These are phyloP conservation scores for Sapajus apella DNA, from an alignment of 2,113 vertebrate genomes.

Conservation along the genomic window DNA sequence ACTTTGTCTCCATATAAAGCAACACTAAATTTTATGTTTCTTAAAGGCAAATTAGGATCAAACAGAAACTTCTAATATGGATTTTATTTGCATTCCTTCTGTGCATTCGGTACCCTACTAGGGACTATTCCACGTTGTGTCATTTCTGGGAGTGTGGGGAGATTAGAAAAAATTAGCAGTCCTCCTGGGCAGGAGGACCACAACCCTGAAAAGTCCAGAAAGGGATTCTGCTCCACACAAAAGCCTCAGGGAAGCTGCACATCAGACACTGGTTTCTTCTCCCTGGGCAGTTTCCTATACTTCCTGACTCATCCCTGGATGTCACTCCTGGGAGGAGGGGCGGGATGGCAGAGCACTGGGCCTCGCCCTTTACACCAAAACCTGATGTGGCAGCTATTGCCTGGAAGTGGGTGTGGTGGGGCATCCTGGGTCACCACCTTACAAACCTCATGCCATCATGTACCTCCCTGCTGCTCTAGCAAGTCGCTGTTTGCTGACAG, in stretches of 20 bases:
- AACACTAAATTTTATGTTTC: neutral
- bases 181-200: neutral
- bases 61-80: neutral
- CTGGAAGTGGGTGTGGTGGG: neutral
- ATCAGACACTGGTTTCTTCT: neutral
- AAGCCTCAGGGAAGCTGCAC: neutral
- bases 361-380: constrained; percentile 37
- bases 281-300: neutral
- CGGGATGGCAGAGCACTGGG: neutral
- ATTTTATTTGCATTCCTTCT: neutral
- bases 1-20: neutral
- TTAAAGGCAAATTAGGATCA: neutral
- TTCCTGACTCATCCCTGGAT: constrained; percentile 33
- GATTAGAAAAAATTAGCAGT: neutral
- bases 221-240: neutral
- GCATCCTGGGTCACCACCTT: neutral
- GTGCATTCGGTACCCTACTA: too few relatives aligned
- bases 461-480: neutral
- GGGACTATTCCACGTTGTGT: neutral
- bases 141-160: neutral
- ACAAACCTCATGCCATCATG: neutral
- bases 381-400: neutral
- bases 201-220: neutral
- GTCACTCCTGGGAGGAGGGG: neutral
- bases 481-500: neutral